Evolutionary conservation across 2,888 invertebrate species (phyloP), one percentile per base, ranked within the genome.

Genomic region (Oxystoma pomonae): DNA sequence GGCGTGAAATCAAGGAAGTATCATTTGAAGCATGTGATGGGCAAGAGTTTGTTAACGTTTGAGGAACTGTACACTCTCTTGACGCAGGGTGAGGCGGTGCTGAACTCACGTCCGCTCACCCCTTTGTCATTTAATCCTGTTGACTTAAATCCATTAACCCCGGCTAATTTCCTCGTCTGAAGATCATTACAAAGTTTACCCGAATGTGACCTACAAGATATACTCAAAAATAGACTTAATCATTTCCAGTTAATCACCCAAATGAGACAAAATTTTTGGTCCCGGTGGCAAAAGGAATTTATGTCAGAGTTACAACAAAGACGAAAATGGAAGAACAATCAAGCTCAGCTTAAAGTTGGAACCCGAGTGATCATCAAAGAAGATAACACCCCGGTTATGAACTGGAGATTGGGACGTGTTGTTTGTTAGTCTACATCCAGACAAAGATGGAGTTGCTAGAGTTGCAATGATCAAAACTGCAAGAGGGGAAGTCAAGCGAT

Each of bases 261-360:
- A 49, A 7, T 57, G n/a, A 21, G 50, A 16, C 55, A 58, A 50
- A 49, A 59, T 20, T 60, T 64, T 57, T 64, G 64, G 64, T 12
- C 35, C 12, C 20, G 64, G 16, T 64, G 64, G 64, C 19, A 20
- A n/a, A 57, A 35, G 17, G 64, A 64, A 20, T 64, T 60, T 21
- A n/a, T 63, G 2, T 55, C 57, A 2, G 35, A 64, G 16, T 21
- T 64, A 5, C 64, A 61, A 19, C 58, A 52, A 16, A 52, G 64
- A 5, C 1, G 1, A 2, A 64, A 64, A 55, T 64, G 60, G 64
- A 49, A 22, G 1, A 18, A 18, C 18, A 21, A 17, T 9, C 1
- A 57, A 21, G 5, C n/a, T 17, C 5, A n/a, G 12, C 20, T 62
- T 2, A 18, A 52, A 16, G 50, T 7, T 49, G 50, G 22, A 16